phyloP scores from a whole-genome alignment of 1,140 invertebrate species.

The Trissolcus basalis region DNA sequence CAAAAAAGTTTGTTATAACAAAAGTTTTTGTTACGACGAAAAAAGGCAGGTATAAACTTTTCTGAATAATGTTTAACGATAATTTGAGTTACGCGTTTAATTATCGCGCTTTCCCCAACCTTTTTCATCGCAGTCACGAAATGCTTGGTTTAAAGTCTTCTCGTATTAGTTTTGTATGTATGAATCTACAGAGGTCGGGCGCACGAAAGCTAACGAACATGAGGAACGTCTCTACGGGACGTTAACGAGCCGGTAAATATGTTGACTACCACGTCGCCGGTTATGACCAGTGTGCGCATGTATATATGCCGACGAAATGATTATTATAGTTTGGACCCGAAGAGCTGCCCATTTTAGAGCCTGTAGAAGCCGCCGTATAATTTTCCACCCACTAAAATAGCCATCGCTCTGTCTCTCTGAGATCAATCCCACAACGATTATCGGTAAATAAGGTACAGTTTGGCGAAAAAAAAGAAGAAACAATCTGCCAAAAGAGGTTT shows the following conservation, averaged over 20 bases:
- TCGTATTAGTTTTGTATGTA: slow-evolving; percentile 58
- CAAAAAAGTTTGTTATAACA: too few species aligned
- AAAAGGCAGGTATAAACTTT: too few species aligned
- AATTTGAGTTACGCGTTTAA: slow-evolving; percentile 31
- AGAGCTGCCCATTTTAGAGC: slow-evolving; percentile 76
- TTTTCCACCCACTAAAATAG: slow-evolving; percentile 78
- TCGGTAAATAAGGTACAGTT: slow-evolving; percentile 76
- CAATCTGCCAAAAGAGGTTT: slow-evolving; percentile 30
- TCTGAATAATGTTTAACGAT: slow-evolving; percentile 27
- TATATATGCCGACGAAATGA: slow-evolving; percentile 73
- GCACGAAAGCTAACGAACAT: slow-evolving; percentile 56
- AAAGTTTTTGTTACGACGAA: too few species aligned
- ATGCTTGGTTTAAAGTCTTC: slow-evolving; percentile 47
- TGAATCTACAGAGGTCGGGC: slow-evolving; percentile 52
- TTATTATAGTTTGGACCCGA: slow-evolving; percentile 77
- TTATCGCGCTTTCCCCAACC: slow-evolving; percentile 34
- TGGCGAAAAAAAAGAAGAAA: slow-evolving; percentile 61
- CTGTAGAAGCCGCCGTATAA: slow-evolving; percentile 76
- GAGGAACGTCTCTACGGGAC: slow-evolving; percentile 68
- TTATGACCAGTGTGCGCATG: slow-evolving; percentile 57
- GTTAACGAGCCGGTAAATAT: slow-evolving; percentile 78
- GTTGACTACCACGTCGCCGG: slow-evolving; percentile 74
- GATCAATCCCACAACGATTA: slow-evolving; percentile 73
- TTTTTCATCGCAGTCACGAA: slow-evolving; percentile 50
- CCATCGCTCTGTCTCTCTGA: slow-evolving; percentile 70